Evolutionary conservation across 2,888 invertebrate species (phyloP), one percentile per base, ranked within the genome.

Genomic region (Eupithecia inturbata): DNA sequence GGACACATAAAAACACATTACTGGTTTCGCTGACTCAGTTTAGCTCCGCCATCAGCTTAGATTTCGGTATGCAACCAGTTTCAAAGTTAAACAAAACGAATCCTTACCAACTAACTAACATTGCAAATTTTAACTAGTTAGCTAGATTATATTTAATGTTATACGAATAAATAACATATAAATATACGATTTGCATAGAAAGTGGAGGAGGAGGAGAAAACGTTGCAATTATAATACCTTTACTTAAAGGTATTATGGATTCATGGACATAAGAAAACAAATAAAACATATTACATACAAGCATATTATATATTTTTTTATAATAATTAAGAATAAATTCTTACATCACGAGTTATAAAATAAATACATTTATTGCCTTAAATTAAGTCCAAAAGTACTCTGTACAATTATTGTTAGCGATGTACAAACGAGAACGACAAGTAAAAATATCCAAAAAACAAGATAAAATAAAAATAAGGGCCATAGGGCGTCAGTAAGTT

Each of bases 291-390:
- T 85, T 84, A 80, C 89, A 73, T 94, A 94, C 94, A 94, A 94
- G 94, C 94, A 94, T 94, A 94, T 93, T 91, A 93, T 94, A 94
- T 94, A 92, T 92, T 93, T 94, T 92, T 93, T 90, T 93, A 53
- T 94, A 93, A 94, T 94, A 94, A 93, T 94, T 94, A 94, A 92
- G 94, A 93, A 94, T 94, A 93, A 94, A 94, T 93, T 93, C 94
- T 94, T 94, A 94, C 93, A 93, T 94, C 94, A 93, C 94, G 90
- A 94, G 93, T 94, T 94, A 94, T 94, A 94, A 94, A 94, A 94
- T 94, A 94, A 94, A 94, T 94, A 94, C 94, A 94, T 94, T 94
- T 94, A 94, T 94, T 93, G 93, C 94, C 94, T 93, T 94, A 94
- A 94, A 92, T 93, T 94, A 94, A 93, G 94, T 94, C 92, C 93